Conservation (phyloP, 2,888 invertebrate species). For the Koerneria pararmatus region DNA sequence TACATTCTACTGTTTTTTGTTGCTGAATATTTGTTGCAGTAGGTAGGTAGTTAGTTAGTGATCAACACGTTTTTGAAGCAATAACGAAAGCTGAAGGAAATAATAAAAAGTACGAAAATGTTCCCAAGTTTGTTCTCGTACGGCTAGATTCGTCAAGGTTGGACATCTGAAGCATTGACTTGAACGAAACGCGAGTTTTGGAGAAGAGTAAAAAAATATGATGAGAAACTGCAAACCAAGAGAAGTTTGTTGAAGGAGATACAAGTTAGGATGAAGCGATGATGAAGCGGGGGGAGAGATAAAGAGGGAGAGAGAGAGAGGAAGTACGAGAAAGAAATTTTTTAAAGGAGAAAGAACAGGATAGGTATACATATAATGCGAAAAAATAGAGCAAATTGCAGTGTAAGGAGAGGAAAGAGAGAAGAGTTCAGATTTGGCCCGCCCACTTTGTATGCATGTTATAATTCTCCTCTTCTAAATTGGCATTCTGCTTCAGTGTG, state of each 20-base stretch:
- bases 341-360: too few species aligned
- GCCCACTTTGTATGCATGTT: too few species aligned
- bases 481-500: neutral
- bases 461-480: too few species aligned
- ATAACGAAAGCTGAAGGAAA: neutral
- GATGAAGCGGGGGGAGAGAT: slow-evolving; percentile 5
- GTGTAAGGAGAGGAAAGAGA: slow-evolving; percentile 14
- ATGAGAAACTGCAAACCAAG: neutral
- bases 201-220: neutral
- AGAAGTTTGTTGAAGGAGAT: neutral
- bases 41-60: too few species aligned
- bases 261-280: neutral
- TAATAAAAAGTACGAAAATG: neutral
- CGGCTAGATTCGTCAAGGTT: too few species aligned
- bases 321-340: slow-evolving; percentile 24
- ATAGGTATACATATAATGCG: slow-evolving; percentile 19
- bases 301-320: slow-evolving; percentile 13
- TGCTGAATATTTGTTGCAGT: too few species aligned
- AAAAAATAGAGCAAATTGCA: neutral
- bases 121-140: too few species aligned
- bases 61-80: too few species aligned
- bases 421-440: too few species aligned
- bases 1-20: too few species aligned
- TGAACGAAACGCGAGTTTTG: too few species aligned
- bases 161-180: too few species aligned